Evolutionary conservation across 2,888 invertebrate genomes (phyloP).

Genomic region (Nycteola revayana): DNA sequence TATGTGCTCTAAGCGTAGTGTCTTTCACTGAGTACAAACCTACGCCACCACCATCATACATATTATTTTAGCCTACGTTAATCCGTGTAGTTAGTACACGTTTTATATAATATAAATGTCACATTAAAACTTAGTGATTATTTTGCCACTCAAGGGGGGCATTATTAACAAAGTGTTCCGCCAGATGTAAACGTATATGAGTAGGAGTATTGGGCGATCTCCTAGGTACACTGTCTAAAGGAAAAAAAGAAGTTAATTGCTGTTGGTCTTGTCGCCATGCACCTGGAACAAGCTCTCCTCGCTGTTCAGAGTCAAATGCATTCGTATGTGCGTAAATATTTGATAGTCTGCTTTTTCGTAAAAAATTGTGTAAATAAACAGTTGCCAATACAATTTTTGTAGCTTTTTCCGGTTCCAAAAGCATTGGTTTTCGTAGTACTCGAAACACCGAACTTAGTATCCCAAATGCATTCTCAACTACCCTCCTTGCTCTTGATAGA

Average conservation of each 20-base stretch:
- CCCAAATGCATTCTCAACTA: constrained; percentile 10
- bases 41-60: constrained; percentile 2
- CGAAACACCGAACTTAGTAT: constrained; percentile 5
- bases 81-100: constrained; percentile 6
- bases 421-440: constrained; percentile 11
- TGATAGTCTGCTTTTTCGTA: constrained; percentile 15
- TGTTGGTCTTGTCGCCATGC: constrained; percentile 18
- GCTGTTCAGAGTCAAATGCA: constrained; percentile 12
- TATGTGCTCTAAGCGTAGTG: constrained; percentile 2
- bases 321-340: constrained; percentile 16
- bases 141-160: constrained; percentile 16
- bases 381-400: constrained; percentile 16
- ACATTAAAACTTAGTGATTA: constrained; percentile 14
- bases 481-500: constrained; percentile 8
- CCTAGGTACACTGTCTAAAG: constrained; percentile 15
- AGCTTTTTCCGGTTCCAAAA: constrained; percentile 15
- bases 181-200: constrained; percentile 16
- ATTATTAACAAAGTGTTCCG: constrained; percentile 18
- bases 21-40: constrained; percentile 2
- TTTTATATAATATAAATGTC: constrained; percentile 6
- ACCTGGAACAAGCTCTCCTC: constrained; percentile 10
- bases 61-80: constrained; percentile 9
- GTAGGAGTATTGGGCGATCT: constrained; percentile 15
- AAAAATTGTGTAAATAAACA: constrained; percentile 14
- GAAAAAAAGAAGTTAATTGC: constrained; percentile 14